These are phyloP conservation scores for Chaetophractus vellerosus DNA, from an alignment of 2,797 vertebrate genomes.

Conservation along the genomic window DNA sequence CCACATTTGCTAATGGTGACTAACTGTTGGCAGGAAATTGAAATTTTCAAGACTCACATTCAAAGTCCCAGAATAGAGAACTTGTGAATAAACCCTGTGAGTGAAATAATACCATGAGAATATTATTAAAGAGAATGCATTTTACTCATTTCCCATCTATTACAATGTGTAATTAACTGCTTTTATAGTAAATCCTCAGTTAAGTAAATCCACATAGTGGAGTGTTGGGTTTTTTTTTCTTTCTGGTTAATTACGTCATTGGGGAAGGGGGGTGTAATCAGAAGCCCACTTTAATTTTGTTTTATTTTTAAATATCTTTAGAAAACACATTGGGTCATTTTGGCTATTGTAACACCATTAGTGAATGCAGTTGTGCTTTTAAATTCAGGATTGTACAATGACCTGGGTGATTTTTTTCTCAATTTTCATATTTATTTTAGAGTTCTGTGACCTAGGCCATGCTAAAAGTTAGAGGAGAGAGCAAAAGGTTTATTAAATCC, in stretches of 20 bases:
- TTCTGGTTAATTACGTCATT: background rate
- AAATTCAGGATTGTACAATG: conserved; percentile 17
- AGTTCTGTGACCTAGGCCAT: background rate
- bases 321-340: background rate
- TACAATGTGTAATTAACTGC: background rate
- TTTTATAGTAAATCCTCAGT: background rate
- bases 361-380: conserved; percentile 38
- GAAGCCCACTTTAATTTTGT: background rate
- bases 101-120: background rate
- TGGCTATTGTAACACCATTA: background rate
- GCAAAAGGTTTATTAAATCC: conserved; percentile 11
- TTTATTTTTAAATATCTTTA: conserved; percentile 44
- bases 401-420: conserved; percentile 40
- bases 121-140: background rate
- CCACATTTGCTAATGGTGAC: conserved; percentile 25
- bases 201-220: background rate
- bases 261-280: background rate
- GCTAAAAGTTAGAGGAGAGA: background rate
- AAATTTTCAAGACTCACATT: conserved; percentile 63
- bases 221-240: background rate
- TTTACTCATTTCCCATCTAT: conserved; percentile 21
- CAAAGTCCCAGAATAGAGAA: conserved; percentile 4
- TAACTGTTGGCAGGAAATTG: conserved; percentile 62
- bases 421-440: conserved; percentile 63
- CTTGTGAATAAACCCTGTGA: conserved; percentile 20